These are phyloP conservation scores for Characodon lateralis DNA, from an alignment of 2,797 vertebrate species.

Conservation along the genomic window DNA sequence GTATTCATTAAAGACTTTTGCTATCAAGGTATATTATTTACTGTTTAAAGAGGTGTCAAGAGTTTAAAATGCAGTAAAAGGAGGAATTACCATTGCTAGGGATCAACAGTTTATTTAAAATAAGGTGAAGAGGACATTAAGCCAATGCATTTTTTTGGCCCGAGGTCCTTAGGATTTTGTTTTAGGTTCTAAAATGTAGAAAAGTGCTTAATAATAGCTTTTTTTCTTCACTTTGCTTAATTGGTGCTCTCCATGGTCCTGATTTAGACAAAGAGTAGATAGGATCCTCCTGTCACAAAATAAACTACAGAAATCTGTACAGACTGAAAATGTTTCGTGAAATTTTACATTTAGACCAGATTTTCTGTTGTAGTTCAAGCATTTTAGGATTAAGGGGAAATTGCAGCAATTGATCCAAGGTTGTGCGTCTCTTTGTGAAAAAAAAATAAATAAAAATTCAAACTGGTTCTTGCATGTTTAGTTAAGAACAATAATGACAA, in stretches of 20 bases:
- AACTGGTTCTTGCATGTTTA: background rate
- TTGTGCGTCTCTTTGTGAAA: background rate
- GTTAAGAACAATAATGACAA: background rate
- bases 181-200: background rate
- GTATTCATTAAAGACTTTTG: background rate
- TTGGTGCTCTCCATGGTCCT: conserved; percentile 4
- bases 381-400: background rate
- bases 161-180: background rate
- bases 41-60: background rate
- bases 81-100: background rate
- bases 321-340: background rate
- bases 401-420: background rate
- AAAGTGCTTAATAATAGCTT: background rate
- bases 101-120: background rate
- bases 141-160: background rate
- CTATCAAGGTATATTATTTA: background rate
- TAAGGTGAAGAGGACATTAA: background rate
- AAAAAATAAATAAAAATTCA: background rate
- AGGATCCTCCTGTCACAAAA: background rate
- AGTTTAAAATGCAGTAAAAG: too few relatives aligned
- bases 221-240: background rate
- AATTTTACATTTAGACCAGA: background rate
- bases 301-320: background rate
- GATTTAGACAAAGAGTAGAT: background rate
- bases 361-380: background rate